Evolutionary conservation across 2,888 invertebrate genomes (phyloP).

Genomic region (Meta bourneti): DNA sequence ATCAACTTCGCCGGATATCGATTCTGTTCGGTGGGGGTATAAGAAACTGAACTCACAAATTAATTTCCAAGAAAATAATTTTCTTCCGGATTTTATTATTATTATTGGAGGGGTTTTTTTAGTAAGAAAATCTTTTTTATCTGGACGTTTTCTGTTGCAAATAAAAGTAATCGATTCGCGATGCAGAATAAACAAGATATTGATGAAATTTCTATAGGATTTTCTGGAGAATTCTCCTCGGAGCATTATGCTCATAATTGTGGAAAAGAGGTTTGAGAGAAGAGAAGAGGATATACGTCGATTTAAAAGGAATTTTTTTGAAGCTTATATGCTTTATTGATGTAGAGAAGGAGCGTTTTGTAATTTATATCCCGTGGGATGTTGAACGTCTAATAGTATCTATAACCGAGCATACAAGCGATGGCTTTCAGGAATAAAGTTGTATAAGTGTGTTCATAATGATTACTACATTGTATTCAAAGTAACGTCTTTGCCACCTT

Average conservation of each 20-base stretch:
- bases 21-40: not conserved
- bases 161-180: not conserved
- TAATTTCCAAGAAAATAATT: conserved; percentile 7
- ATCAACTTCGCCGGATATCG: conserved; percentile 29
- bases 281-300: not conserved
- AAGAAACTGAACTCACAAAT: conserved; percentile 7
- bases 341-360: not conserved
- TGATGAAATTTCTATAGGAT: not conserved
- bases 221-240: not conserved
- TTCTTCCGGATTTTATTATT: not conserved
- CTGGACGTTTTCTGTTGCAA: not conserved
- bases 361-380: not conserved
- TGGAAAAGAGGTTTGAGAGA: not conserved
- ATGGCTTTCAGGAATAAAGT: not conserved
- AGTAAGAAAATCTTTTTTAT: not conserved
- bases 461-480: no score
- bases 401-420: not conserved
- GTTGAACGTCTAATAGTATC: not conserved
- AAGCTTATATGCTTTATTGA: not conserved
- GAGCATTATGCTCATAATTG: not conserved
- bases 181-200: not conserved
- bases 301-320: not conserved
- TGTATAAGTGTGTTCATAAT: no score
- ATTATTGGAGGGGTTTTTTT: not conserved
- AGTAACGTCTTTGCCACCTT: no score